phyloP scores from a whole-genome alignment of 2,888 invertebrate genomes.

The Metopia argyrocephala region DNA sequence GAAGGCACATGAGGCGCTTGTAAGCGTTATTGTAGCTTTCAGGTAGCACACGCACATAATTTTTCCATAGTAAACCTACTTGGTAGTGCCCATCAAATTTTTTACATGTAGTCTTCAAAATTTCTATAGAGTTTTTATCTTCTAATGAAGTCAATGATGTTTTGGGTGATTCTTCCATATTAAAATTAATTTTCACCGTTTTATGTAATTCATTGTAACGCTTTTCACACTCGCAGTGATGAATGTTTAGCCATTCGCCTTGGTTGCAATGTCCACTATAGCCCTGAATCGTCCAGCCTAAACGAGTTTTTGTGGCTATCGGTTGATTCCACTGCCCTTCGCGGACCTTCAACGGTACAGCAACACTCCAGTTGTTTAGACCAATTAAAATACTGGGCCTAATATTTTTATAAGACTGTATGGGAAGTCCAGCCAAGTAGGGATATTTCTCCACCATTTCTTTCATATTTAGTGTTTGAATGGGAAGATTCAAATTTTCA shows the following conservation, averaged over 20 bases:
- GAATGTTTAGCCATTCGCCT: constrained; percentile 25
- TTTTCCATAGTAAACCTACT: too few relatives aligned
- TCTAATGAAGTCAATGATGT: constrained; percentile 11
- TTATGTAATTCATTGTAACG: constrained; percentile 23
- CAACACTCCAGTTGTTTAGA: too few relatives aligned
- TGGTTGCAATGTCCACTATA: background rate
- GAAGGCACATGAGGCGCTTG: too few relatives aligned
- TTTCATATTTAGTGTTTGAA: constrained; percentile 16
- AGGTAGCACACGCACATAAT: too few relatives aligned
- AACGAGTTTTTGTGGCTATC: background rate
- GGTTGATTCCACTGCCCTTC: background rate
- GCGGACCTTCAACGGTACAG: too few relatives aligned
- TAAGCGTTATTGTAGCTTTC: too few relatives aligned
- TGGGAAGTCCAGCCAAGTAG: too few relatives aligned
- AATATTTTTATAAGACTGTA: too few relatives aligned
- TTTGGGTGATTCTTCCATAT: constrained; percentile 14
- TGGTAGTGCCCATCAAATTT: too few relatives aligned
- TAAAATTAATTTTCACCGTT: constrained; percentile 25
- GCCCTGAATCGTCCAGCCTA: constrained; percentile 3
- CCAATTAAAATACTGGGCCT: too few relatives aligned
- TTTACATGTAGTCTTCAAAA: background rate
- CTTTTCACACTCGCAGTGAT: constrained; percentile 25
- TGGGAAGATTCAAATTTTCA: background rate
- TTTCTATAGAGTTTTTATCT: constrained; percentile 9
- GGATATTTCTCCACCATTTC: constrained; percentile 3